A percentile compares a stretch with the other conserved stretches of the same genome.
phyloP scores from a whole-genome alignment of 2,888 invertebrate genomes.

The Scaeva pyrastri region DNA sequence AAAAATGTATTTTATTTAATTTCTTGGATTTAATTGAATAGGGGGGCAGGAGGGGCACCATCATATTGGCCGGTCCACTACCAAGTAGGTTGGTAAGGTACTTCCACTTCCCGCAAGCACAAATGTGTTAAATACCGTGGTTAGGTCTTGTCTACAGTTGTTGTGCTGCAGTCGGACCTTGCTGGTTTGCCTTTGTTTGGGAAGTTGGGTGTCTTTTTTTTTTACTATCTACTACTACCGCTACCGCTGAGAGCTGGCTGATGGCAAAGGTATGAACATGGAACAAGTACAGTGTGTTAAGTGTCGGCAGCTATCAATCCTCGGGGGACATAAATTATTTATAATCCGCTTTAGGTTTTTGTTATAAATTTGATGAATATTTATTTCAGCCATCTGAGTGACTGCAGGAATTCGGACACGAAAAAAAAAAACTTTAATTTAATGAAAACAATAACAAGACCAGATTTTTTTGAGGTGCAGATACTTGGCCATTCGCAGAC shows the following conservation, averaged over 20 bases:
- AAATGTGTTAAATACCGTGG: slow-evolving; percentile 45
- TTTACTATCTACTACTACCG: no score
- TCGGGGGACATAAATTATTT: slow-evolving; percentile 69
- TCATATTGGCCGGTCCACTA: neutral
- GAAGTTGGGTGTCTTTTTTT: slow-evolving; percentile 2
- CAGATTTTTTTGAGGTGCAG: neutral
- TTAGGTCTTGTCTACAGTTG: neutral
- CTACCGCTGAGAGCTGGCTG: neutral
- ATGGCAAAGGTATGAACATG: slow-evolving; percentile 11
- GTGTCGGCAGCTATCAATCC: slow-evolving; percentile 70
- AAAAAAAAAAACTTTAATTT: slow-evolving; percentile 53
- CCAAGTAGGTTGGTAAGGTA: neutral
- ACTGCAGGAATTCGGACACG: slow-evolving; percentile 62
- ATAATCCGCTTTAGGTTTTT: slow-evolving; percentile 56
- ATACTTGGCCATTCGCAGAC: neutral
- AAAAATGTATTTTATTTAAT: slow-evolving; percentile 36
- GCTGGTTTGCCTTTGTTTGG: slow-evolving; percentile 23
- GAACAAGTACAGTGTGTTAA: slow-evolving; percentile 52
- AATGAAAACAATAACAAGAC: slow-evolving; percentile 36
- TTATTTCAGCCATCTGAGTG: slow-evolving; percentile 50
- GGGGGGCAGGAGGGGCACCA: neutral
- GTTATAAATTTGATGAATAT: slow-evolving; percentile 65
- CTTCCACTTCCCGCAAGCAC: slow-evolving; percentile 31
- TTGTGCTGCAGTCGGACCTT: slow-evolving; percentile 12
- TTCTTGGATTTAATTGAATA: slow-evolving; percentile 44